Evolutionary conservation across 2,113 vertebrate species (phyloP).

Genomic region (Arothron firmamentum): DNA sequence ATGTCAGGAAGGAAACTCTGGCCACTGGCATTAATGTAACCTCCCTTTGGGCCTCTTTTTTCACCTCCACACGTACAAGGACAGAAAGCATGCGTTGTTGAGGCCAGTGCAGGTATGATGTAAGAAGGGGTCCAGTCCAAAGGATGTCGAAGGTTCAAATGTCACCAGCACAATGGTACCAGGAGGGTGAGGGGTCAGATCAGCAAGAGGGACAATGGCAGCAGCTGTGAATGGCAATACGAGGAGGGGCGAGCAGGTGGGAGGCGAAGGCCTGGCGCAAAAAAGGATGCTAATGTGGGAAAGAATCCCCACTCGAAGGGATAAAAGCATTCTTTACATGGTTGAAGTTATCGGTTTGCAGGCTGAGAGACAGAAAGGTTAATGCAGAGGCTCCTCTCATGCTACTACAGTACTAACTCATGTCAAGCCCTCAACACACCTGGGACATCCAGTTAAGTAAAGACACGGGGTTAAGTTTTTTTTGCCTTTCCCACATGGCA

Average conservation of each 20-base stretch:
- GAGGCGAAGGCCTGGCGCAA: constrained; percentile 39
- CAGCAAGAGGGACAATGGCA: constrained; percentile 47
- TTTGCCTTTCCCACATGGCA: too few relatives aligned
- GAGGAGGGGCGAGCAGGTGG: constrained; percentile 64
- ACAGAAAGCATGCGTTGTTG: constrained; percentile 45
- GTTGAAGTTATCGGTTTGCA: constrained; percentile 75
- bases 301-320: constrained; percentile 38
- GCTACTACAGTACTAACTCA: too few relatives aligned
- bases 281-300: constrained; percentile 52
- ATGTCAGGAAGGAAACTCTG: constrained; percentile 52
- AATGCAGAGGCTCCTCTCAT: too few relatives aligned
- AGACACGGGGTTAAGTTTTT: too few relatives aligned
- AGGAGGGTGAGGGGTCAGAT: constrained; percentile 60
- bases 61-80: constrained; percentile 9
- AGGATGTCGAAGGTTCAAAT: constrained; percentile 65
- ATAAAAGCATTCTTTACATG: constrained; percentile 73
- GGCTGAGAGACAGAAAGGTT: constrained; percentile 10
- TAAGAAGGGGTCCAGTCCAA: constrained; percentile 65
- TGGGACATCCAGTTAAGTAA: too few relatives aligned
- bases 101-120: constrained; percentile 43
- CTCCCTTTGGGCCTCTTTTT: constrained; percentile 27
- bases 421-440: too few relatives aligned
- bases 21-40: constrained; percentile 17
- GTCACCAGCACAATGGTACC: constrained; percentile 64
- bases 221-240: constrained; percentile 60